Conservation (phyloP, 2,113 vertebrate species). For the Xerus inauris region DNA sequence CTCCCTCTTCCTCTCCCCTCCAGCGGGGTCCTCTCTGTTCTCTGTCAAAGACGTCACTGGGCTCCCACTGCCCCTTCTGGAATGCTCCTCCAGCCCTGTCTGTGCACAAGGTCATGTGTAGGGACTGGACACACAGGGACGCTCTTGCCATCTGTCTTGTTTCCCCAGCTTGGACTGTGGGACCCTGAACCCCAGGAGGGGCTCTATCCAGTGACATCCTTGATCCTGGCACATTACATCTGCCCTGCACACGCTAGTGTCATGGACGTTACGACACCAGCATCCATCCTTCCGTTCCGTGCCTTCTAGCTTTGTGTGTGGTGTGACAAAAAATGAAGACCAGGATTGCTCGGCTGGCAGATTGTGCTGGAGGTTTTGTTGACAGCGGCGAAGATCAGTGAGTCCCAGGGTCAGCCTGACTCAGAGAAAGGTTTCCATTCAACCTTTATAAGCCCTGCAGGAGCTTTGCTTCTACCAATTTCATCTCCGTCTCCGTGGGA, state of each 20-base stretch:
- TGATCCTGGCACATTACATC: background rate
- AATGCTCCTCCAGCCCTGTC: background rate
- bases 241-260: background rate
- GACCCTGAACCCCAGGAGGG: background rate
- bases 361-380: background rate
- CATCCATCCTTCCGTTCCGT: background rate
- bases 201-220: background rate
- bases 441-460: background rate
- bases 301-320: background rate
- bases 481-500: background rate
- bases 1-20: background rate
- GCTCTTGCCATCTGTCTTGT: background rate
- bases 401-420: background rate
- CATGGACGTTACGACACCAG: background rate
- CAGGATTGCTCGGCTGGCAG: background rate
- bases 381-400: background rate
- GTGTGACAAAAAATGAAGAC: background rate
- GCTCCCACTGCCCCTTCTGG: background rate
- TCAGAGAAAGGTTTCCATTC: background rate
- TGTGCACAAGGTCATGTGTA: background rate
- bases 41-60: background rate
- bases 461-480: background rate
- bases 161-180: fast-evolving
- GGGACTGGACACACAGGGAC: fast-evolving
- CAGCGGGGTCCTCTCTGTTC: background rate